Percentiles rank a stretch among this genome's conserved stretches.
phyloP scores from a whole-genome alignment of 2,888 invertebrate species.

The Endotricha flammealis region DNA sequence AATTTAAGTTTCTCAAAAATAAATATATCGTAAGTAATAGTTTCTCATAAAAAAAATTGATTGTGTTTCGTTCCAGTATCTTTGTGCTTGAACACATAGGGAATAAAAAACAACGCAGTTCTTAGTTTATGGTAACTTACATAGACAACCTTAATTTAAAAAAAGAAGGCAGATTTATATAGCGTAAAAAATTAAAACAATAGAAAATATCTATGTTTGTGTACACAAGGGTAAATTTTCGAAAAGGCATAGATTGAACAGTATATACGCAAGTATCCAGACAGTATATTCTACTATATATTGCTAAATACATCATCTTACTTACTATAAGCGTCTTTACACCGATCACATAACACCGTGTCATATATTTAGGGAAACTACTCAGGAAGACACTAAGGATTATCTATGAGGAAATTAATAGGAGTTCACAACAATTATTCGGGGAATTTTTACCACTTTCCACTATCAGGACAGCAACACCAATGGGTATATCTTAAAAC shows the following conservation, averaged over 20 bases:
- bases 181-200: slow-evolving; percentile 3
- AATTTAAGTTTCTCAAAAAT: background rate
- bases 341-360: slow-evolving; percentile 66
- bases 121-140: background rate
- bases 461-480: too few relatives aligned
- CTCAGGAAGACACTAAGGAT: slow-evolving; percentile 26
- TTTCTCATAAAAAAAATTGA: background rate
- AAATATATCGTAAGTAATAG: background rate
- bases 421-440: slow-evolving; percentile 1
- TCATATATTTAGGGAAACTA: slow-evolving; percentile 49
- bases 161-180: background rate
- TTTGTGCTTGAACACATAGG: background rate
- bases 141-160: background rate
- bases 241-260: slow-evolving; percentile 15
- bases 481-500: too few relatives aligned
- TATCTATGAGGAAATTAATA: background rate
- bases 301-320: slow-evolving; percentile 43
- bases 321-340: slow-evolving; percentile 70
- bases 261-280: slow-evolving; percentile 12
- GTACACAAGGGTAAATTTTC: slow-evolving; percentile 6
- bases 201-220: slow-evolving; percentile 3
- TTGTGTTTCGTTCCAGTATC: background rate
- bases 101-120: background rate
- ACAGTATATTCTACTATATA: slow-evolving; percentile 23
- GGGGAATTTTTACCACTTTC: too few relatives aligned